A percentile compares a stretch with the other conserved stretches of the same genome.
These are phyloP conservation scores for Thereva nobilitata DNA, from an alignment of 2,888 invertebrate species.

Conservation along the genomic window DNA sequence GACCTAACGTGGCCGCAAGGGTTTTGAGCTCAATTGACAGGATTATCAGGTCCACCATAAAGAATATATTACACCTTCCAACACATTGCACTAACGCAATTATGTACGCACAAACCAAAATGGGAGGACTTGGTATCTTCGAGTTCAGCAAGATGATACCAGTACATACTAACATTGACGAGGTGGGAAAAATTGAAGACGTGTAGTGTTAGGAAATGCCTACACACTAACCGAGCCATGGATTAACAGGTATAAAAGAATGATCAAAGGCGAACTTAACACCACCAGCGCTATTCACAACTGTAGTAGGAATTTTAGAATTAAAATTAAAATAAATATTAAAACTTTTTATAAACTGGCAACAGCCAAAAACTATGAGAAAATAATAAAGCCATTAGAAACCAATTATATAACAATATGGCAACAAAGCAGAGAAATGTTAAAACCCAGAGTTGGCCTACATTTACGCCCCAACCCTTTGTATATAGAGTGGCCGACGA, in stretches of 20 bases:
- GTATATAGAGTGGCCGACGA: too few species aligned
- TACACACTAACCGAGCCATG: too few species aligned
- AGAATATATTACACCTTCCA: background rate
- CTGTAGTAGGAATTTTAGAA: too few species aligned
- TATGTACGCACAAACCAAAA: background rate
- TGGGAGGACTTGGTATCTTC: constrained; percentile 2
- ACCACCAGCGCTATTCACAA: background rate
- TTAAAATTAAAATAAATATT: too few species aligned
- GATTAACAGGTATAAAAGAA: background rate
- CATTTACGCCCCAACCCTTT: too few species aligned
- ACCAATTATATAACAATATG: too few species aligned
- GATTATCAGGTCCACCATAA: background rate
- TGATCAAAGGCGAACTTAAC: background rate
- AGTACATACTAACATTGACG: background rate
- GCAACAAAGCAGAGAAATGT: too few species aligned
- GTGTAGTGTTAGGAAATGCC: background rate
- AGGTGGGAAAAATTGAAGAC: background rate
- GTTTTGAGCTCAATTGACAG: background rate
- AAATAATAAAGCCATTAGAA: too few species aligned
- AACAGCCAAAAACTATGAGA: too few species aligned
- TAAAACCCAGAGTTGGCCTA: too few species aligned
- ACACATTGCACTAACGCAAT: background rate
- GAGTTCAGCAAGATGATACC: background rate
- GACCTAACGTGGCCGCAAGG: background rate
- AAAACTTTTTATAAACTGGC: too few species aligned